These are phyloP conservation scores for Etheostoma nigrum DNA, from an alignment of 2,797 vertebrate species.

Conservation along the genomic window DNA sequence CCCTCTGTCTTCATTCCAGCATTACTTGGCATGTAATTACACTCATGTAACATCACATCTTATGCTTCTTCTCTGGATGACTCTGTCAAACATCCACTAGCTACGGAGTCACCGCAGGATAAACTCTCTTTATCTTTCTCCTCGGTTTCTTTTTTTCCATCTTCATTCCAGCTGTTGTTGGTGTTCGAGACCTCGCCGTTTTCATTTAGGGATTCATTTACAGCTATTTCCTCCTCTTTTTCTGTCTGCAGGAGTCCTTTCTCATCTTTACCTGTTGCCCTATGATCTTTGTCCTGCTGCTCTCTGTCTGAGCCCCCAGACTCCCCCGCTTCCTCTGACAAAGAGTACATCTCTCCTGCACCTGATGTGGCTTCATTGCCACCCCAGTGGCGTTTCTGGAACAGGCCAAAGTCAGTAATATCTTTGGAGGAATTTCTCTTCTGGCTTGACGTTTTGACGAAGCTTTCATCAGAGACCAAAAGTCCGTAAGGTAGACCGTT, in stretches of 20 bases:
- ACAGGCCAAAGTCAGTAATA: conserved; percentile 86
- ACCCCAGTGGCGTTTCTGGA: conserved; percentile 87
- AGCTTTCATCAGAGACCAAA: conserved; percentile 43
- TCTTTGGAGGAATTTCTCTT: conserved; percentile 88
- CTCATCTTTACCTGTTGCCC: conserved; percentile 37
- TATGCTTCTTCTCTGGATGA: conserved; percentile 46
- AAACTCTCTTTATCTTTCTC: conserved; percentile 40
- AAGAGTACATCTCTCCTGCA: conserved; percentile 87
- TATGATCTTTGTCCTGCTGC: conserved; percentile 58
- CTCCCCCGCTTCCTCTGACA: conserved; percentile 91
- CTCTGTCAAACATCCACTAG: conserved; percentile 33
- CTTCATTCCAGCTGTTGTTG: conserved; percentile 28
- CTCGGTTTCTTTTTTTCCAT: conserved; percentile 38
- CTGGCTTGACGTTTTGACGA: conserved; percentile 71
- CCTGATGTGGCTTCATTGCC: conserved; percentile 45
- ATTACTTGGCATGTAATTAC: conserved; percentile 12
- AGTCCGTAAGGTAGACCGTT: conserved; percentile 89
- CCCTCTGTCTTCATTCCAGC: conserved; percentile 37
- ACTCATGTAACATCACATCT: neutral
- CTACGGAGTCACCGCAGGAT: conserved; percentile 35
- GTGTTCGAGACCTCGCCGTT: conserved; percentile 9
- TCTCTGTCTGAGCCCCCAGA: conserved; percentile 77
- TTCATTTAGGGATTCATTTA: conserved; percentile 17
- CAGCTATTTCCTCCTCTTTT: conserved; percentile 19
- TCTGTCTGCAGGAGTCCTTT: conserved; percentile 20